Conservation (phyloP, 2,113 vertebrate genomes). For the Isurus oxyrinchus region DNA sequence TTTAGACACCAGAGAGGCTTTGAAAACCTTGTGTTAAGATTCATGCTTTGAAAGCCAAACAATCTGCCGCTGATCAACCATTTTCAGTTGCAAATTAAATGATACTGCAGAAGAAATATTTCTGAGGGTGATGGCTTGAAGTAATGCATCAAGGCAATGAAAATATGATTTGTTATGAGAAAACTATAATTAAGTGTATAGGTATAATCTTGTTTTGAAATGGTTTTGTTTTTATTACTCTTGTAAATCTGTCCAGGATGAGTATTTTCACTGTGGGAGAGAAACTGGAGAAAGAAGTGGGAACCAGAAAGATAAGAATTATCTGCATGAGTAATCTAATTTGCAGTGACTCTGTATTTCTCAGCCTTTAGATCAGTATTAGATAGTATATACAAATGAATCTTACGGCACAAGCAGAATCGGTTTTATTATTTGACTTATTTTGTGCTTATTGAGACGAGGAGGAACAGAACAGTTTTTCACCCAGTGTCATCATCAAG, state of each 20-base stretch:
- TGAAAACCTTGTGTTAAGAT: constrained; percentile 12
- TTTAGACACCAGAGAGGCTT: background rate
- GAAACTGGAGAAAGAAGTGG: constrained; percentile 2
- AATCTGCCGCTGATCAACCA: constrained; percentile 15
- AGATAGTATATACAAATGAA: background rate
- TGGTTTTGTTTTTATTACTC: constrained; percentile 37
- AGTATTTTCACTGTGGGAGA: constrained; percentile 36
- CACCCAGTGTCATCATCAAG: background rate
- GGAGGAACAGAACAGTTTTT: constrained; percentile 13
- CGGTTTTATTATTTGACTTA: constrained; percentile 4
- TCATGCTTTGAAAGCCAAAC: background rate
- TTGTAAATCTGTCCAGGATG: constrained; percentile 35
- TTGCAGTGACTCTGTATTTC: constrained; percentile 31
- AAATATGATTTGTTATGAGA: constrained; percentile 37
- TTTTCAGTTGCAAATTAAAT: constrained; percentile 18
- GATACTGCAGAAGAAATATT: constrained; percentile 33
- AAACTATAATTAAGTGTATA: constrained; percentile 36
- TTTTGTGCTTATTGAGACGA: constrained; percentile 24
- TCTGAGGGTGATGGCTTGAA: constrained; percentile 22
- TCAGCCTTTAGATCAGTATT: constrained; percentile 22
- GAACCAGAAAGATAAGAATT: constrained; percentile 37
- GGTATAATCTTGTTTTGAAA: constrained; percentile 34
- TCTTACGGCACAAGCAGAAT: background rate
- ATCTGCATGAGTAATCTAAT: constrained; percentile 37
- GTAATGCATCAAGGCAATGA: constrained; percentile 33